Percentiles rank a stretch among this genome's conserved stretches.
Evolutionary conservation across 2,113 vertebrate genomes (phyloP).

Genomic region (Bubo blakistoni): DNA sequence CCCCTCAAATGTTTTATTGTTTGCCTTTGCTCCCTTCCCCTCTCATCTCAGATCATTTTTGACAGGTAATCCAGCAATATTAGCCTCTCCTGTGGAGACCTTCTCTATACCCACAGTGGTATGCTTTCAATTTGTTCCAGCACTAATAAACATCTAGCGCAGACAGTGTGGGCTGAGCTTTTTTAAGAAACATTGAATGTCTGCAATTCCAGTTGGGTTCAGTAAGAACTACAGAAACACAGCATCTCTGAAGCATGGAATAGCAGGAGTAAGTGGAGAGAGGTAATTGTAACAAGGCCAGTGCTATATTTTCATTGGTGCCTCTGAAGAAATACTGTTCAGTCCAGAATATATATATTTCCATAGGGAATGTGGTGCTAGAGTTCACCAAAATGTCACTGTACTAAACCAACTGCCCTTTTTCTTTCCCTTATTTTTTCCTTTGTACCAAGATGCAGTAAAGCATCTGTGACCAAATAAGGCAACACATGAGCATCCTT

Average conservation of each 20-base stretch:
- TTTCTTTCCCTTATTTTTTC: not conserved
- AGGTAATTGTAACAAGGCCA: not conserved
- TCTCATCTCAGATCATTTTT: not conserved
- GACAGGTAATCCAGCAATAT: conserved; percentile 1
- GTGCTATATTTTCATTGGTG: not conserved
- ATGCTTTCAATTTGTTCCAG: not conserved
- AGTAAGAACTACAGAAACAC: not conserved
- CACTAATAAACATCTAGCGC: not conserved
- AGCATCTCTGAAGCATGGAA: not conserved
- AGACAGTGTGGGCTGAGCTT: not conserved
- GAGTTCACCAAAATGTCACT: not conserved
- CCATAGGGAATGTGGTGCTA: not conserved
- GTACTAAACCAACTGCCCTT: not conserved
- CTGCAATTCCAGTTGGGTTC: not conserved
- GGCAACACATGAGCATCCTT: not conserved
- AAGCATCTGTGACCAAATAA: conserved; percentile 33
- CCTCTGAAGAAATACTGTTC: not conserved
- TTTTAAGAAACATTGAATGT: not conserved
- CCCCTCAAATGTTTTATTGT: not conserved
- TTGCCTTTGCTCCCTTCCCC: not conserved
- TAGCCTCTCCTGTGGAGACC: not conserved
- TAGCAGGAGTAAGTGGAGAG: not conserved
- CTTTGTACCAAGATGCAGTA: not conserved
- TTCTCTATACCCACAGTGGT: not conserved
- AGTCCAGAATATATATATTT: not conserved